phyloP scores from a whole-genome alignment of 2,797 vertebrate genomes.

The Lophotriccus pileatus region DNA sequence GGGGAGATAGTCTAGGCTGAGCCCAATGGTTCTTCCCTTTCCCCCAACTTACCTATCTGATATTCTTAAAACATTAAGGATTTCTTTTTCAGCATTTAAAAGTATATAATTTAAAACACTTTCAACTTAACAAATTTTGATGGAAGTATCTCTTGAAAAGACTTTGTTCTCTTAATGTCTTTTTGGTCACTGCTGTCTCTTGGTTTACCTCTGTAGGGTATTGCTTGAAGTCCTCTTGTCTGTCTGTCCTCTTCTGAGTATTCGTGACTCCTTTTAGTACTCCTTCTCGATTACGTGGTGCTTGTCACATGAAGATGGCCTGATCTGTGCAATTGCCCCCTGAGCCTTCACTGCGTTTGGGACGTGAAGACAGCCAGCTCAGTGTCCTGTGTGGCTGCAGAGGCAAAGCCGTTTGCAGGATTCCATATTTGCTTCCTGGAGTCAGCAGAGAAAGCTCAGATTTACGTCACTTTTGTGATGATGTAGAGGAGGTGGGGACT shows the following conservation, averaged over 20 bases:
- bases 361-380: background rate
- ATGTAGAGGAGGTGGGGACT: background rate
- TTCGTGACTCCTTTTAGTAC: background rate
- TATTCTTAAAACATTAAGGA: background rate
- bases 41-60: accelerated
- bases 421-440: background rate
- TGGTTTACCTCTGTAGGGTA: background rate
- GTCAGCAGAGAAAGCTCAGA: background rate
- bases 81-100: background rate
- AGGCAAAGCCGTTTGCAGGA: background rate
- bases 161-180: background rate
- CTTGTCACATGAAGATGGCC: background rate
- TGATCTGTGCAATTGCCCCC: background rate
- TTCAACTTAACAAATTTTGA: background rate
- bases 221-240: background rate
- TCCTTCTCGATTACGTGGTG: background rate
- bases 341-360: background rate
- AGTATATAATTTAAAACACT: background rate
- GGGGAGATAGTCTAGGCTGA: background rate
- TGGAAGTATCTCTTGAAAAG: background rate
- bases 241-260: background rate
- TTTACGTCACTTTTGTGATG: background rate
- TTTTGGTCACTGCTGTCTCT: background rate
- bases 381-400: background rate
- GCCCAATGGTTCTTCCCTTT: background rate